Conservation (phyloP, 2,113 vertebrate genomes). For the Xyliphius kryptos region DNA sequence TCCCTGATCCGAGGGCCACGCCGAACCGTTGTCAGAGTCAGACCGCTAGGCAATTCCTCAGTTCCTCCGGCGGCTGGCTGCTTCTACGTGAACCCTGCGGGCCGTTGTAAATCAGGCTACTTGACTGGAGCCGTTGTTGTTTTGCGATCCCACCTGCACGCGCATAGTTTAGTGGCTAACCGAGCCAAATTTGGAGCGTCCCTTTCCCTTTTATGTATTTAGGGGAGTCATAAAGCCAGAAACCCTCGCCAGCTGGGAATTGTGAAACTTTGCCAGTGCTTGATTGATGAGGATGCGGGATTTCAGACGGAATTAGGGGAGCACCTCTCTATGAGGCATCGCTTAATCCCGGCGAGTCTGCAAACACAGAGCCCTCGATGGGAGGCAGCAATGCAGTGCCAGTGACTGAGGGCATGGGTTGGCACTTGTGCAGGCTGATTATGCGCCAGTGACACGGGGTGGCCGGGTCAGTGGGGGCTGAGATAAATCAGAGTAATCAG, state of each 20-base stretch:
- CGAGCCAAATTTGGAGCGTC: slow-evolving; percentile 29
- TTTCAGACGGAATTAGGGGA: no score
- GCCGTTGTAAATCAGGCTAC: slow-evolving; percentile 63
- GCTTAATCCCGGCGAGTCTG: slow-evolving; percentile 45
- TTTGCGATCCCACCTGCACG: slow-evolving; percentile 69
- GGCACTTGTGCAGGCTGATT: slow-evolving; percentile 62
- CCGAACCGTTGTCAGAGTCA: slow-evolving; percentile 61
- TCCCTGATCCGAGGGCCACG: slow-evolving; percentile 4
- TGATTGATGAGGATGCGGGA: slow-evolving; percentile 27
- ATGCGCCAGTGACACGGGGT: not conserved
- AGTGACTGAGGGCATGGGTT: not conserved
- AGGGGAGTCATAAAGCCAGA: no score
- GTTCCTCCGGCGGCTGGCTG: slow-evolving; percentile 57
- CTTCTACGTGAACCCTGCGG: slow-evolving; percentile 62
- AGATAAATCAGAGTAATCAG: slow-evolving; percentile 77
- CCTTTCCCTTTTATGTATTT: not conserved
- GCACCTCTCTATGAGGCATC: no score
- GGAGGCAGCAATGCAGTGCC: no score
- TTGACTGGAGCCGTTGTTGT: slow-evolving; percentile 67
- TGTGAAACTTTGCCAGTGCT: slow-evolving; percentile 25
- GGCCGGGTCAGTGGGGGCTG: slow-evolving; percentile 54
- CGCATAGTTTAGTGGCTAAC: slow-evolving; percentile 72
- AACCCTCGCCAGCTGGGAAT: slow-evolving; percentile 5
- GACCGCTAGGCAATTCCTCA: slow-evolving; percentile 65
- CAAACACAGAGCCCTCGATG: slow-evolving; percentile 26